Percentiles rank a stretch among this genome's conserved stretches.
These are phyloP conservation scores for Mormyrops attenuatus DNA, from an alignment of 2,797 vertebrate species.

Conservation along the genomic window DNA sequence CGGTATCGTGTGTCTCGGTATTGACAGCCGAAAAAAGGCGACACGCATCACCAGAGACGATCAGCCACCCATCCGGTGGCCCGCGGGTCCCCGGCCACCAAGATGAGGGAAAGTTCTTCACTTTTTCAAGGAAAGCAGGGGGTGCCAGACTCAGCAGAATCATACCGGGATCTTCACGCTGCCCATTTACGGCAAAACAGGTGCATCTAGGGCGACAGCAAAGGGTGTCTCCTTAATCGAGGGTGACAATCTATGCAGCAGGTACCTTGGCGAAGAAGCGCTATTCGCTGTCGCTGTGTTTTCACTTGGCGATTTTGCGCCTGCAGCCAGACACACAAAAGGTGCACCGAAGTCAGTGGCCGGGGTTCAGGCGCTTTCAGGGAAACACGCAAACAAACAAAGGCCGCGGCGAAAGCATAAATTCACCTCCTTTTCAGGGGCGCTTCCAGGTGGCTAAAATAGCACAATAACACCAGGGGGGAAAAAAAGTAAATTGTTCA, in stretches of 20 bases:
- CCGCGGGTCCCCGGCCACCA: not conserved
- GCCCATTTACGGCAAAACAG: not conserved
- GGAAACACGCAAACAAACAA: conserved; percentile 32
- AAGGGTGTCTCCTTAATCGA: not conserved
- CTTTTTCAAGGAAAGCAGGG: not conserved
- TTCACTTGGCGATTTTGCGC: not conserved
- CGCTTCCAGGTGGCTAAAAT: conserved; percentile 43
- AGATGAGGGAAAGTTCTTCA: not conserved
- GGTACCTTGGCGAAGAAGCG: not conserved
- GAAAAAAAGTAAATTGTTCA: conserved; percentile 24
- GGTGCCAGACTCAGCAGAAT: not conserved
- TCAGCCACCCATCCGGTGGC: not conserved
- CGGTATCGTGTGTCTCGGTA: not conserved
- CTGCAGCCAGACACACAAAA: not conserved
- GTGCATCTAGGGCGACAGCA: not conserved
- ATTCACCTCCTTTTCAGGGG: conserved; percentile 39
- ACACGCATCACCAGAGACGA: not conserved
- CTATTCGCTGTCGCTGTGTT: not conserved
- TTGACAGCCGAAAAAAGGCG: not conserved
- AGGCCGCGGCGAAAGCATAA: conserved; percentile 35
- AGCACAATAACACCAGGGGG: conserved; percentile 37
- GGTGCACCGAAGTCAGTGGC: conserved; percentile 14
- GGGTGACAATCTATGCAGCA: not conserved
- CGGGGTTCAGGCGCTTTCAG: conserved; percentile 30
- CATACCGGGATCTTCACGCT: not conserved